Percentiles rank a stretch among this genome's conserved stretches.
These are phyloP conservation scores for Enoplosus armatus DNA, from an alignment of 2,797 vertebrate species.

Conservation along the genomic window DNA sequence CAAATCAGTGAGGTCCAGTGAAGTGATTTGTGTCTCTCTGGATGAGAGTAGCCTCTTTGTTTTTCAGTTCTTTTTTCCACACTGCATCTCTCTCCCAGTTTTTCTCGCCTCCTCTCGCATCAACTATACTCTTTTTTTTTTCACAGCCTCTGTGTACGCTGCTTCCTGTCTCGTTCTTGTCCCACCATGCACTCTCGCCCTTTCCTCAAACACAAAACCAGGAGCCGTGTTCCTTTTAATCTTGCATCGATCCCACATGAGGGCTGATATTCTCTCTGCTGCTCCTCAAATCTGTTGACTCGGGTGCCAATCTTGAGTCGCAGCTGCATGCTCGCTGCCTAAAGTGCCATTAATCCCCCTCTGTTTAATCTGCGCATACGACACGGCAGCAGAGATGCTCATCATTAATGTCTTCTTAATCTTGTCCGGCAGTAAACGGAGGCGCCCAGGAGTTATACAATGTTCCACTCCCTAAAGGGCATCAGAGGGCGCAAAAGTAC, in stretches of 20 bases:
- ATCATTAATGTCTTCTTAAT: constrained; percentile 31
- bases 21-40: constrained; percentile 14
- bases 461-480: constrained; percentile 36
- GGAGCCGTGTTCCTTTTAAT: constrained; percentile 24
- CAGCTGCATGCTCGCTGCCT: constrained; percentile 18
- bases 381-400: constrained; percentile 2
- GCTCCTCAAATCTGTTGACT: constrained; percentile 30
- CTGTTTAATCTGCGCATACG: constrained; percentile 25
- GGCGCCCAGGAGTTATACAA: constrained; percentile 9
- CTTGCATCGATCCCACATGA: constrained; percentile 19
- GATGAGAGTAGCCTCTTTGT: background rate
- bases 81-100: background rate
- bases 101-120: constrained; percentile 24
- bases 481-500: constrained; percentile 18
- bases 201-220: background rate
- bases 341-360: constrained; percentile 22
- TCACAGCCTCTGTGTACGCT: background rate
- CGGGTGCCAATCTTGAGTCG: constrained; percentile 11
- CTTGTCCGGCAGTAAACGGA: constrained; percentile 8
- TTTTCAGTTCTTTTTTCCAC: constrained; percentile 1
- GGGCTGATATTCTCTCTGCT: constrained; percentile 11
- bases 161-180: background rate
- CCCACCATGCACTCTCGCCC: background rate
- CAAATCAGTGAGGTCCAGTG: constrained; percentile 4
- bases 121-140: constrained; percentile 19